Evolutionary conservation across 2,797 vertebrate species (phyloP).

Genomic region (Bufotes viridis): DNA sequence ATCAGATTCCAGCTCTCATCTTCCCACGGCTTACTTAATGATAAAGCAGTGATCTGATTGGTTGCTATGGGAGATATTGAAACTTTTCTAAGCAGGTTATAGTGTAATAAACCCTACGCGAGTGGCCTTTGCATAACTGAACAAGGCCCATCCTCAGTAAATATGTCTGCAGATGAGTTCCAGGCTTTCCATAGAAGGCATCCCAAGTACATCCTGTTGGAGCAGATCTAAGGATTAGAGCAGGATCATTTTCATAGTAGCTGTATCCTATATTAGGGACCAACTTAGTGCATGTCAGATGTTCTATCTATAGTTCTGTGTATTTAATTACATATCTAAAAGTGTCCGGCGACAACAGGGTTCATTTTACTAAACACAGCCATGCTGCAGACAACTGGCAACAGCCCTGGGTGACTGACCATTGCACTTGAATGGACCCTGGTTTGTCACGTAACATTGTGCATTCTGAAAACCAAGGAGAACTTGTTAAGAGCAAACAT

Average conservation of each 20-base stretch:
- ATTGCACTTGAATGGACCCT: neutral
- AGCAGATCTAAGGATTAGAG: slow-evolving; percentile 22
- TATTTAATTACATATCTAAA: slow-evolving; percentile 48
- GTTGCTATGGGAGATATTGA: neutral
- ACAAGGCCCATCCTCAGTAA: neutral
- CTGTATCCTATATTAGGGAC: slow-evolving; percentile 37
- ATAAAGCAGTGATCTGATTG: neutral
- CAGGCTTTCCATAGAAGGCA: slow-evolving; percentile 40
- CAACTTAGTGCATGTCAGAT: slow-evolving; percentile 34
- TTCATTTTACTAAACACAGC: slow-evolving; percentile 45
- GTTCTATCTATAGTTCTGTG: slow-evolving; percentile 45
- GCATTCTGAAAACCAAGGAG: slow-evolving; percentile 5
- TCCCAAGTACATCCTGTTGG: slow-evolving; percentile 38
- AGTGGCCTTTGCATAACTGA: neutral
- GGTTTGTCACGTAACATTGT: slow-evolving; percentile 27
- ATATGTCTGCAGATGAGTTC: slow-evolving; percentile 9
- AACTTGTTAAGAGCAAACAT: slow-evolving; percentile 13
- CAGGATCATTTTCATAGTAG: slow-evolving; percentile 36
- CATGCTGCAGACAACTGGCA: slow-evolving; percentile 33
- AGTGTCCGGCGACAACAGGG: slow-evolving; percentile 20
- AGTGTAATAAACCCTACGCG: neutral
- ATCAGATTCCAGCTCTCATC: neutral
- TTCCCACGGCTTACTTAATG: neutral
- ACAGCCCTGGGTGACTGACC: neutral
- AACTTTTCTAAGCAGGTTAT: too few species aligned